Evolutionary conservation across 2,888 invertebrate genomes (phyloP).

Genomic region (Cyaniris semiargus): DNA sequence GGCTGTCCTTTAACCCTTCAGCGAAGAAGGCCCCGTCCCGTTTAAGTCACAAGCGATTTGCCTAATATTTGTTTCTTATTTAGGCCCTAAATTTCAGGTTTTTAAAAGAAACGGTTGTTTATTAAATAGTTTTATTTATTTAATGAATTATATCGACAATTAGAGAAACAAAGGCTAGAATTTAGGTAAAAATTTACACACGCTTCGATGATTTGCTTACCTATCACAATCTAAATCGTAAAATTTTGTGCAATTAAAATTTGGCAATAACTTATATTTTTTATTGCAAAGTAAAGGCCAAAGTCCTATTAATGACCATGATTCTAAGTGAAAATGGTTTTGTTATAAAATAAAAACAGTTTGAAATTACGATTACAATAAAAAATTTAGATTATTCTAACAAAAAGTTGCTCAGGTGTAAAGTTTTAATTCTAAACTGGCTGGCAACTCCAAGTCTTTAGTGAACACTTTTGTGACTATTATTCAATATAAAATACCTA

Average conservation of each 20-base stretch:
- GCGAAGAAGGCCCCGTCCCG: conserved; percentile 56
- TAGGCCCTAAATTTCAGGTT: not conserved
- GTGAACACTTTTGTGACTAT: not conserved
- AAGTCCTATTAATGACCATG: not conserved
- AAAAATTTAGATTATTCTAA: not conserved
- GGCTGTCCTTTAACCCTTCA: conserved; percentile 69
- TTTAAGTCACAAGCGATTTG: conserved; percentile 43
- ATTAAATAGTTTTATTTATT: too few relatives aligned
- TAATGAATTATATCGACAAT: too few relatives aligned
- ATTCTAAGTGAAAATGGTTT: not conserved
- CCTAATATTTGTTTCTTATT: not conserved
- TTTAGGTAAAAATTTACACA: not conserved
- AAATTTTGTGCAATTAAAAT: not conserved
- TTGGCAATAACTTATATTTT: not conserved
- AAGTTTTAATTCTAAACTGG: conserved; percentile 1
- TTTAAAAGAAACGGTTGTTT: not conserved
- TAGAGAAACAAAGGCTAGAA: not conserved
- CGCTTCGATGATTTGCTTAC: not conserved
- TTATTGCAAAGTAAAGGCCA: not conserved
- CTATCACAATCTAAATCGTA: not conserved
- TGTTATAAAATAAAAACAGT: not conserved
- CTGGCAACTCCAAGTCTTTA: not conserved
- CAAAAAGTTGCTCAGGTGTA: conserved; percentile 1
- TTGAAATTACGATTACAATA: not conserved
- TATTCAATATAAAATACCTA: not conserved